Conservation (phyloP, 2,888 invertebrate genomes). For the Agonopterix subpropinquella region DNA sequence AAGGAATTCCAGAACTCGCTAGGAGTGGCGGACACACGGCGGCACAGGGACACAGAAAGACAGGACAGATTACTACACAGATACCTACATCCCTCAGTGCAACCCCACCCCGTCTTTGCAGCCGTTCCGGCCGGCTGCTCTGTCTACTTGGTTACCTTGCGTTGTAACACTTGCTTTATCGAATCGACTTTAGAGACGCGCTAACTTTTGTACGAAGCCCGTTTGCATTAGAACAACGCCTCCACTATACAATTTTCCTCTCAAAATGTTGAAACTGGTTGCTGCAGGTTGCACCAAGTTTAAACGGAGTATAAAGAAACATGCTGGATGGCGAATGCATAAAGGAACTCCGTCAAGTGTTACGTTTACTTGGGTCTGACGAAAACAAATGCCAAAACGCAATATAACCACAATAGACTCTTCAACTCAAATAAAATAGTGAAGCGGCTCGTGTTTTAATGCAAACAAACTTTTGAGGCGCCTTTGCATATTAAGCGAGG, state of each 20-base stretch:
- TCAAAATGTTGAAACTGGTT: conserved; percentile 18
- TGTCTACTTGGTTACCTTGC: conserved; percentile 74
- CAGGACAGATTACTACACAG: conserved; percentile 79
- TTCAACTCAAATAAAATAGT: conserved; percentile 73
- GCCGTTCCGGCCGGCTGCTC: conserved; percentile 62
- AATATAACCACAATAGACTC: conserved; percentile 74
- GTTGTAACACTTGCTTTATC: conserved; percentile 64
- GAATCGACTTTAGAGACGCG: conserved; percentile 34
- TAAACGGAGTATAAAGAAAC: conserved; percentile 32
- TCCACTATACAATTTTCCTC: conserved; percentile 36
- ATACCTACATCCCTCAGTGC: conserved; percentile 77
- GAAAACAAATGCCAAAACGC: conserved; percentile 72
- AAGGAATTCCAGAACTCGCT: conserved; percentile 99
- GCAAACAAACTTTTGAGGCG: conserved; percentile 76
- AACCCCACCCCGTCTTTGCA: conserved; percentile 70
- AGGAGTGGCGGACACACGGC: conserved; percentile 83
- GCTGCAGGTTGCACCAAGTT: conserved; percentile 53
- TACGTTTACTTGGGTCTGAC: conserved; percentile 43
- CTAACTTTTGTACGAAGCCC: conserved; percentile 54
- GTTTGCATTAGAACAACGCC: conserved; percentile 74
- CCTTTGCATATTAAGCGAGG: conserved; percentile 76
- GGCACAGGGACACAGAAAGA: conserved; percentile 83
- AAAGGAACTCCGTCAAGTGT: conserved; percentile 36
- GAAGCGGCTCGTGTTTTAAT: conserved; percentile 76
- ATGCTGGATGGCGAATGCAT: conserved; percentile 56